Evolutionary conservation across 1,140 invertebrate genomes (phyloP), one percentile per base, ranked within the genome.

Genomic region (Temnothorax longispinosus): DNA sequence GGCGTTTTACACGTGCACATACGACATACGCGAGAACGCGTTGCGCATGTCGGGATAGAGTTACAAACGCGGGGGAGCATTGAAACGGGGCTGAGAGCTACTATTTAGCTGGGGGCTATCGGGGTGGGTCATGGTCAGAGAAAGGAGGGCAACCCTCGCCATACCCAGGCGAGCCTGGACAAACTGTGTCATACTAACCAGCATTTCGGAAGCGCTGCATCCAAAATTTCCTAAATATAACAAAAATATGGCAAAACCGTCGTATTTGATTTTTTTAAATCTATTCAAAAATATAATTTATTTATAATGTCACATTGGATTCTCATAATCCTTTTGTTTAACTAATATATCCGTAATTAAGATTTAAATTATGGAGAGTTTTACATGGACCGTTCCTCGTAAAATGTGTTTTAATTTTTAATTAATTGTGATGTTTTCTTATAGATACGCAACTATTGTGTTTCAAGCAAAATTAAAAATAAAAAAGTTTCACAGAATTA

Each of bases 51-150:
- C 27, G 3, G 64, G 41, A 54, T 62, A 52, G n/a, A 65, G 13
- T 56, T 84, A 71, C 38, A 47, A 86, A 80, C 62, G 69, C 52
- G 67, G 60, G 54, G 52, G 60, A 64, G 47, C 32, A 64, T 84
- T 74, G 13, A 78, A 78, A 78, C 58, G 74, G 60, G 82, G 62
- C 60, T 76, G 75, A 85, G 74, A 77, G 44, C 47, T 80, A 65
- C 56, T 62, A 85, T 72, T 72, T 87, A 88, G 76, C 89, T 69
- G 64, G 76, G 38, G 50, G 75, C 74, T 90, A 60, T 62, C 78
- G 44, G 92, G 90, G 91, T 93, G 93, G 94, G 94, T 94, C 94
- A 95, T 86, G 94, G 94, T 91, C 94, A 94, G 90, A 91, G 88
- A 94, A 94, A 94, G 77, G 93, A 92, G 94, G 94, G 91, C 93